phyloP scores from a whole-genome alignment of 2,113 vertebrate species.

The Paramisgurnus dabryanus region DNA sequence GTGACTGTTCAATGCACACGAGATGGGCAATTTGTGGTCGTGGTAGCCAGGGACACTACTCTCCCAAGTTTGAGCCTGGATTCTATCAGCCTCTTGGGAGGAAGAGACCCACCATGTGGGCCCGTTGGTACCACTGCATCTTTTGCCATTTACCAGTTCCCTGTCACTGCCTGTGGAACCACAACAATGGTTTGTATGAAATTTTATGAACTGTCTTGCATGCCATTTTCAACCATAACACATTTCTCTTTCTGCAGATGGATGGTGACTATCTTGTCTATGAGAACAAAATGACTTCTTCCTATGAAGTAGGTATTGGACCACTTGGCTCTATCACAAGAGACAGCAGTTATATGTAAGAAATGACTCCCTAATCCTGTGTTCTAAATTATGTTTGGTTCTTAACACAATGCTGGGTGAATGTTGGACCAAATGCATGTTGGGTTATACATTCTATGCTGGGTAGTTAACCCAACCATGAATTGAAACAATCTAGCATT shows the following conservation, averaged over 20 bases:
- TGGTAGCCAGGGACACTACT: conserved; percentile 65
- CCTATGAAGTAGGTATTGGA: conserved; percentile 54
- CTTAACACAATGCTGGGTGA: too few species aligned
- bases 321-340: conserved; percentile 65
- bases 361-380: background rate
- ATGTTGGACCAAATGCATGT: too few species aligned
- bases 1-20: conserved; percentile 73
- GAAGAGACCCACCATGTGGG: conserved; percentile 48
- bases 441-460: too few species aligned
- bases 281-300: conserved; percentile 66
- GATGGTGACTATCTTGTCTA: conserved; percentile 63
- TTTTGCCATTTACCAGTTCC: conserved; percentile 70
- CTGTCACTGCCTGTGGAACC: conserved; percentile 67
- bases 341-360: conserved; percentile 67
- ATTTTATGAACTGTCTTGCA: background rate
- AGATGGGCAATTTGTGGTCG: conserved; percentile 68
- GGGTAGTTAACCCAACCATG: too few species aligned
- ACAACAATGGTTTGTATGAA: conserved; percentile 56
- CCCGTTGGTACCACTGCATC: conserved; percentile 58
- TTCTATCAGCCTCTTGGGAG: conserved; percentile 48
- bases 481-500: too few species aligned
- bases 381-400: too few species aligned
- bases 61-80: conserved; percentile 60
- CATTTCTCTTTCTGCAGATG: conserved; percentile 55
- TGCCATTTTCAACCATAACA: background rate